Evolutionary conservation across 2,888 invertebrate genomes (phyloP).

Genomic region (Fissipunctia ypsillon): DNA sequence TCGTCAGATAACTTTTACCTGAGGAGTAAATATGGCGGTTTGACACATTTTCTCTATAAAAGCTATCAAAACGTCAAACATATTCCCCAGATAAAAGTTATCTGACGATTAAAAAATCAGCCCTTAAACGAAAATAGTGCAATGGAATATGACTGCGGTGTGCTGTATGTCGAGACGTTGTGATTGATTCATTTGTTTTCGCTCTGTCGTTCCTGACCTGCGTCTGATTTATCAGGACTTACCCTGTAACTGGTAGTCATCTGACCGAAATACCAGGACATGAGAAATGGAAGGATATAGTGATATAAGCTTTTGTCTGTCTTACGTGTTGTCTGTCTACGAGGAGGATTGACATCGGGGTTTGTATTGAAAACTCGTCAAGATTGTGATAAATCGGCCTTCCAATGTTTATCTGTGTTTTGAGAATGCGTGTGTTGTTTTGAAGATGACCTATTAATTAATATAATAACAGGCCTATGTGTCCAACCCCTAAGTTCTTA

Average conservation of each 20-base stretch:
- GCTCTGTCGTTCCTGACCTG: neutral
- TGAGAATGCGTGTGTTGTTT: neutral
- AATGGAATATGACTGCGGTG: no score
- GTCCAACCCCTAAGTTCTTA: no score
- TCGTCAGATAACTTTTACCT: no score
- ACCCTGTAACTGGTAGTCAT: neutral
- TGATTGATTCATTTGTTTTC: no score
- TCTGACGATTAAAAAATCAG: no score
- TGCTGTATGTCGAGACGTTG: neutral
- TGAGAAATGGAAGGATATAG: slow-evolving; percentile 1
- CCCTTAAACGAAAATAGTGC: neutral
- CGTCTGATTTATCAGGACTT: neutral
- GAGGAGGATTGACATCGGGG: neutral
- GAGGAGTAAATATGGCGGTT: no score
- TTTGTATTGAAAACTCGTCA: neutral
- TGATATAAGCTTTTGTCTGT: neutral
- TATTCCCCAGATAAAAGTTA: no score
- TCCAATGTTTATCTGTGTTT: neutral
- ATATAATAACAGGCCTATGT: no score
- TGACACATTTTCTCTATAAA: no score
- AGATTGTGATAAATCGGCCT: slow-evolving; percentile 11
- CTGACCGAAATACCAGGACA: slow-evolving; percentile 1
- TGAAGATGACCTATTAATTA: neutral
- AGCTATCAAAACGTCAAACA: no score
- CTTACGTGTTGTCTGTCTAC: neutral